Evolutionary conservation across 2,113 vertebrate genomes (phyloP).

Genomic region (Sander vitreus): DNA sequence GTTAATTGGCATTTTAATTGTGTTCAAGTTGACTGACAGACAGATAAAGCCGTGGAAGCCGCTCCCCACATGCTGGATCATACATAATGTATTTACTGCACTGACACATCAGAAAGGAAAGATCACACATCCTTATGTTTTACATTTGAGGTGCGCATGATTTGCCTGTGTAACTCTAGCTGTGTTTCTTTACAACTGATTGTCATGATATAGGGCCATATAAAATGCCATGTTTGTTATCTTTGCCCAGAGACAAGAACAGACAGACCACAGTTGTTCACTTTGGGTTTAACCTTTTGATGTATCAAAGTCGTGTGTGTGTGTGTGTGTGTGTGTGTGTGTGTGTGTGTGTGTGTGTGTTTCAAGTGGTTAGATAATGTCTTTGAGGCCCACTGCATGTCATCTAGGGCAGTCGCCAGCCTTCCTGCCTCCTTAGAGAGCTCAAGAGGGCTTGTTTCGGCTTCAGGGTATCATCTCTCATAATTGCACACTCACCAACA

Average conservation of each 20-base stretch:
- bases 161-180: slow-evolving; percentile 42
- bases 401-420: slow-evolving; percentile 56
- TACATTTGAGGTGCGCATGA: slow-evolving; percentile 37
- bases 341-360: too few species aligned
- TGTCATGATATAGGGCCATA: slow-evolving; percentile 29
- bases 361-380: slow-evolving; percentile 61
- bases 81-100: slow-evolving; percentile 11
- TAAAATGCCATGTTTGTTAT: slow-evolving; percentile 42
- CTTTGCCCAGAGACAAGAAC: slow-evolving; percentile 45
- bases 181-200: slow-evolving; percentile 32
- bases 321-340: too few species aligned
- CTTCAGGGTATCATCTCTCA: slow-evolving; percentile 45
- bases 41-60: slow-evolving; percentile 13
- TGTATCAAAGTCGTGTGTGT: slow-evolving; percentile 51
- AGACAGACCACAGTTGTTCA: slow-evolving; percentile 47
- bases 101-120: slow-evolving; percentile 3
- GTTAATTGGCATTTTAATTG: slow-evolving; percentile 55
- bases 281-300: slow-evolving; percentile 48
- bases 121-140: slow-evolving; percentile 33
- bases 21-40: slow-evolving; percentile 7
- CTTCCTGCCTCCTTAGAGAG: slow-evolving; percentile 57
- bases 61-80: slow-evolving; percentile 10
- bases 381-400: slow-evolving; percentile 53
- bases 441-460: slow-evolving; percentile 60
- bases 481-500: slow-evolving; percentile 3